Conservation (phyloP, 1,140 invertebrate genomes). For the Rhopalosiphum padi region DNA sequence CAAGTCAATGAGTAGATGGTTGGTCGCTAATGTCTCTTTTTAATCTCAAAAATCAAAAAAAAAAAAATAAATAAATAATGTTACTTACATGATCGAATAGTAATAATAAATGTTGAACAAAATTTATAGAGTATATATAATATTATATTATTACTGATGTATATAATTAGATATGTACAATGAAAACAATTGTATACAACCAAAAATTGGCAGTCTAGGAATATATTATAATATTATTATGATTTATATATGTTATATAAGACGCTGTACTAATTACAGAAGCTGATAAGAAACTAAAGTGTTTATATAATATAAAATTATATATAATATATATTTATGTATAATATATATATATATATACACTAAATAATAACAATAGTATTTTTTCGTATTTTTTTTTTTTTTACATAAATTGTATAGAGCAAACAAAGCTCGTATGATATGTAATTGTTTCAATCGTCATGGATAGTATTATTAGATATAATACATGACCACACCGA, state of each 20-base stretch:
- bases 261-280: conserved; percentile 46
- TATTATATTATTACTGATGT: conserved; percentile 1
- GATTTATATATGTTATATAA: not conserved
- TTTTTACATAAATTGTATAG: conserved; percentile 36
- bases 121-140: not conserved
- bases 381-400: not conserved
- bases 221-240: conserved; percentile 28
- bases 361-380: conserved; percentile 46
- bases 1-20: not conserved
- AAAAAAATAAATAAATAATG: not conserved
- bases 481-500: not conserved
- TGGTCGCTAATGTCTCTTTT: not conserved
- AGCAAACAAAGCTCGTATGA: conserved; percentile 52
- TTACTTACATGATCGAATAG: conserved; percentile 25
- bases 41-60: conserved; percentile 13
- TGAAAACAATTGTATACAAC: conserved; percentile 53
- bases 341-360: conserved; percentile 34
- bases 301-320: not conserved
- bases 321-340: conserved; percentile 28
- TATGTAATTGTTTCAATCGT: conserved; percentile 51
- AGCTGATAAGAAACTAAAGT: conserved; percentile 50
- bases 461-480: not conserved
- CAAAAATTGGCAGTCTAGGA: conserved; percentile 46
- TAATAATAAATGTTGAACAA: not conserved
- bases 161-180: conserved; percentile 45